Evolutionary conservation across 2,888 invertebrate genomes (phyloP), one percentile per base, ranked within the genome.

Genomic region (Drosophila diplacantha): DNA sequence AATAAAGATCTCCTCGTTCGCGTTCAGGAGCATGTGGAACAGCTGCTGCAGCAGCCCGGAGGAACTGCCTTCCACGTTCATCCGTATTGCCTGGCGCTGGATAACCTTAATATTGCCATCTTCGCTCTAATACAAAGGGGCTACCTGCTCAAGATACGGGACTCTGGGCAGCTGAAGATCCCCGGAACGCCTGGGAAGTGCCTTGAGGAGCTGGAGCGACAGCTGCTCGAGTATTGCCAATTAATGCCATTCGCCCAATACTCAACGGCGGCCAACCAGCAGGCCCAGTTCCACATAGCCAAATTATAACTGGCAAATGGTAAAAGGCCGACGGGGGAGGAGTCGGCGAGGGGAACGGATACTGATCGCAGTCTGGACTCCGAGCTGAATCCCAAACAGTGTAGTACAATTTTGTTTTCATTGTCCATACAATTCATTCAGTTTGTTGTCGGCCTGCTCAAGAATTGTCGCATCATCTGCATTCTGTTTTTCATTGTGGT

Each of bases 21-120:
- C 51, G 89, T 91, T 3, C 94, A 95, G 83, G 89, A 90, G 80
- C 87, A 89, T 18, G 89, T 91, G 26, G 94, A 94, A 86, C 81
- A 84, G 20, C 78, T 89, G 35, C 83, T 92, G n/a, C 78, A 81
- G 46, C 74, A 73, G 37, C 61, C 69, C 5, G 77, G 81, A 5
- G 70, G 58, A 1, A 31, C 63, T 5, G 75, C 80, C 3, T 31
- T 61, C 2, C 81, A 85, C 53, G 89, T 90, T 12, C 94, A 94
- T 88, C 94, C 94, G 0, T 94, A 94, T 88, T 92, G 92, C 72
- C 89, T 95, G 60, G 93, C 93, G 38, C 89, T 95, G 71, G 95
- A 95, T 71, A 90, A 91, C 54, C 88, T 90, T 47, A 89, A 87
- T 34, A 90, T 91, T 86, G 92, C 92, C 69, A 82, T 93, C 47